phyloP scores from a whole-genome alignment of 1,140 invertebrate genomes.

The Bombus pascuorum region DNA sequence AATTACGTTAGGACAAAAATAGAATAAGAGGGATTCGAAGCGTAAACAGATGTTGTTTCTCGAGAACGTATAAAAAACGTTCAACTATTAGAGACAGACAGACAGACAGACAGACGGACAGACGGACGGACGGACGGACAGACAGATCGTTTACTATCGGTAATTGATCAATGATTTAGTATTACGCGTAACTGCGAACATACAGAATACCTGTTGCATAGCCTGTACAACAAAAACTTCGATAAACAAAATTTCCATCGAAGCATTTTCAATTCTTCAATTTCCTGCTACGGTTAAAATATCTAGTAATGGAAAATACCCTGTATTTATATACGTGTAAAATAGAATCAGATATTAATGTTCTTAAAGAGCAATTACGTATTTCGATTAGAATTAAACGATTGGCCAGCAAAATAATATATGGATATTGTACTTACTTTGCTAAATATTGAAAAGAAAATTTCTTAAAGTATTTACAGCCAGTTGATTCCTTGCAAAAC shows the following conservation, averaged over 20 bases:
- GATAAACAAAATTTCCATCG: not conserved
- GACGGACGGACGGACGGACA: fast-evolving
- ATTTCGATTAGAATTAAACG: not conserved
- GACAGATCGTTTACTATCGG: not conserved
- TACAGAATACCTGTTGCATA: not conserved
- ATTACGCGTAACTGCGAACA: not conserved
- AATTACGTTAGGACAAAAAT: not conserved
- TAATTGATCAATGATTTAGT: not conserved
- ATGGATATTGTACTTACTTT: not conserved
- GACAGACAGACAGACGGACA: not conserved
- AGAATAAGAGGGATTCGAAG: not conserved
- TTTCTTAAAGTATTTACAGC: not conserved
- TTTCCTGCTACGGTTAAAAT: not conserved
- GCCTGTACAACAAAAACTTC: not conserved
- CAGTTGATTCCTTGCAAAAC: not conserved
- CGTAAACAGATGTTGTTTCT: not conserved
- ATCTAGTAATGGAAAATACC: not conserved
- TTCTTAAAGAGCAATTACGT: not conserved
- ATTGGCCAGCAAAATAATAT: not conserved
- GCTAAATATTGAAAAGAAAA: not conserved
- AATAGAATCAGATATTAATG: not conserved
- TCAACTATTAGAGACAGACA: not conserved
- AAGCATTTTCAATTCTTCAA: not conserved
- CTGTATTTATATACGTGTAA: not conserved
- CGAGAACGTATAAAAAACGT: not conserved